Percentiles rank a stretch among this genome's conserved stretches.
These are phyloP conservation scores for Ceyx erithaca DNA, from an alignment of 2,797 vertebrate species.

Conservation along the genomic window DNA sequence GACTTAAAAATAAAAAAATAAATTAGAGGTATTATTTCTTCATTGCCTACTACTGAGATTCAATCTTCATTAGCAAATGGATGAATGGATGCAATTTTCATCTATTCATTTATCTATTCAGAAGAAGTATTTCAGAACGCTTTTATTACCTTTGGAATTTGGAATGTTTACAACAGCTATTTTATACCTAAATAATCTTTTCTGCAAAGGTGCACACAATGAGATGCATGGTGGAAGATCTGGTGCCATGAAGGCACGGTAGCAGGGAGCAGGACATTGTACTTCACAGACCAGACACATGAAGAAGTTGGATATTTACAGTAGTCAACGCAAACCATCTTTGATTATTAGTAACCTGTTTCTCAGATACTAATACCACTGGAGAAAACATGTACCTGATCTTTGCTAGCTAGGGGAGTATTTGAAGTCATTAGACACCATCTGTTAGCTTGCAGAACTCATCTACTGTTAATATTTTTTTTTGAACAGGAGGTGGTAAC, in stretches of 20 bases:
- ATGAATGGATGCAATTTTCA: not conserved
- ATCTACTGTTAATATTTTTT: not conserved
- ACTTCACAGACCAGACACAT: not conserved
- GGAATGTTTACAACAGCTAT: not conserved
- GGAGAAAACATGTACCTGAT: not conserved
- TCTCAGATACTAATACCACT: not conserved
- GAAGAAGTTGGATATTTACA: not conserved
- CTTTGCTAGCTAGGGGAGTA: not conserved
- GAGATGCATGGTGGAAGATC: not conserved
- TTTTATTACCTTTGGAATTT: not conserved
- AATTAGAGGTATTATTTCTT: not conserved
- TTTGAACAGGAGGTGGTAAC: not conserved
- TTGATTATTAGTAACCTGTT: not conserved
- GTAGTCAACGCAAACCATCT: not conserved
- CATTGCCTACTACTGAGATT: not conserved
- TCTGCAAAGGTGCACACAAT: not conserved
- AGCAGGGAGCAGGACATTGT: not conserved
- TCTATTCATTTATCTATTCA: not conserved
- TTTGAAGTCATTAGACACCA: not conserved
- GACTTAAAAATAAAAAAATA: not conserved
- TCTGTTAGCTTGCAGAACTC: not conserved
- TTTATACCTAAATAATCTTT: not conserved
- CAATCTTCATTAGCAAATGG: not conserved
- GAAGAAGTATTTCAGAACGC: not conserved
- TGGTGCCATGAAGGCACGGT: rapidly evolving